phyloP scores from a whole-genome alignment of 2,888 invertebrate genomes.

The Pseudanteris insignis region DNA sequence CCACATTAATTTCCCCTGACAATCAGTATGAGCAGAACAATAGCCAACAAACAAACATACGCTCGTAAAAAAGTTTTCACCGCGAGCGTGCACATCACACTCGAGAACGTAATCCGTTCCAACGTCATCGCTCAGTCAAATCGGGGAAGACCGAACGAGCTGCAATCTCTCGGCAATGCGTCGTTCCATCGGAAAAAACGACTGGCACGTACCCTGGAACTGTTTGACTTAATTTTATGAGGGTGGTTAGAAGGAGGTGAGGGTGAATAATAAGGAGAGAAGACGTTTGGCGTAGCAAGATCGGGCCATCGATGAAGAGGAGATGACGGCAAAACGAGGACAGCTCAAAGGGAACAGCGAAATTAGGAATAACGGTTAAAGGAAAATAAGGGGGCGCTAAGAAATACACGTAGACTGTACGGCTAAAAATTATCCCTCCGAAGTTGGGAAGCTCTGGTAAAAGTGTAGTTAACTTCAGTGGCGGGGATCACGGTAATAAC shows the following conservation, averaged over 20 bases:
- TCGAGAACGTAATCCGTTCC: conserved; percentile 24
- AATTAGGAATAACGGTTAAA: conserved; percentile 44
- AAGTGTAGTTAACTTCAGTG: conserved; percentile 58
- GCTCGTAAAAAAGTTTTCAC: conserved; percentile 21
- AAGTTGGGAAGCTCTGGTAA: conserved; percentile 59
- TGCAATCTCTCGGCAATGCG: conserved; percentile 29
- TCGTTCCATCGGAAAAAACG: conserved; percentile 24
- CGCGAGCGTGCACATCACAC: conserved; percentile 18
- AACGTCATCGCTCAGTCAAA: conserved; percentile 25
- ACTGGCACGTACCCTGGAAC: conserved; percentile 52
- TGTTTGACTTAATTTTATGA: conserved; percentile 65
- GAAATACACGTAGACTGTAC: conserved; percentile 45
- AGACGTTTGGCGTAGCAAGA: conserved; percentile 26
- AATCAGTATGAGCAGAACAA: conserved; percentile 11
- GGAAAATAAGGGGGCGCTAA: conserved; percentile 18
- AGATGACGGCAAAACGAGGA: conserved; percentile 33
- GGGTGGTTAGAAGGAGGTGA: conserved; percentile 46
- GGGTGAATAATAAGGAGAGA: conserved; percentile 35
- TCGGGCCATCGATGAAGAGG: conserved; percentile 28
- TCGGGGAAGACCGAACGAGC: conserved; percentile 16
- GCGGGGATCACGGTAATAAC: conserved; percentile 33
- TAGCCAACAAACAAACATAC: conserved; percentile 10
- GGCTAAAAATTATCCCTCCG: conserved; percentile 63
- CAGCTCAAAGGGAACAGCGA: conserved; percentile 34
- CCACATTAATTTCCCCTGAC: conserved; percentile 25